Conservation (phyloP, 64 coral and sea anemone species). For the Stichodactyla helianthus region DNA sequence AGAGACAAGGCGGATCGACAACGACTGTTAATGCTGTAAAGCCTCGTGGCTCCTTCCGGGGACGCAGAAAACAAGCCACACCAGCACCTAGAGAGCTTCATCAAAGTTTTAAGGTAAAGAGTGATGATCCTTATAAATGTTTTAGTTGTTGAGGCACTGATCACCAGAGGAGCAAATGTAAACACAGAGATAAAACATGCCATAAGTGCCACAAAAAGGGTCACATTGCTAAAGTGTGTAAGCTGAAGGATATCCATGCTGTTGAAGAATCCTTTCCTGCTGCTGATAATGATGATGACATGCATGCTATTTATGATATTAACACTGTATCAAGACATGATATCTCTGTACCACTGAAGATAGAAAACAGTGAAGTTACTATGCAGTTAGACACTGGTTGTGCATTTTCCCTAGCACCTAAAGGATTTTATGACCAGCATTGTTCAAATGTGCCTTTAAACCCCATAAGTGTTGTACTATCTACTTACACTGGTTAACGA, state of each 20-base stretch:
- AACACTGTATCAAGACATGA: neutral
- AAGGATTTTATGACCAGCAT: slow-evolving; percentile 20
- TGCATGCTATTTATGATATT: neutral
- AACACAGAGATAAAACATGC: too few relatives aligned
- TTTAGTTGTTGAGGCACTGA: too few relatives aligned
- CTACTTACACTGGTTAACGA: slow-evolving; percentile 49
- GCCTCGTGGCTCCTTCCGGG: slow-evolving; percentile 1
- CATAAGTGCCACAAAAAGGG: too few relatives aligned
- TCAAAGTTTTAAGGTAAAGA: neutral
- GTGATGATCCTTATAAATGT: too few relatives aligned
- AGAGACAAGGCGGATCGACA: slow-evolving; percentile 8
- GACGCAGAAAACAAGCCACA: neutral
- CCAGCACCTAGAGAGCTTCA: neutral
- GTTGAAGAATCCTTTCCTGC: neutral
- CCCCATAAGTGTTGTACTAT: slow-evolving; percentile 34
- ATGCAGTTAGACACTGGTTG: slow-evolving; percentile 12
- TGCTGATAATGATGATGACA: neutral
- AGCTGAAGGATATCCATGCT: slow-evolving; percentile 1
- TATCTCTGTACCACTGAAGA: neutral
- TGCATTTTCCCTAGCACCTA: slow-evolving; percentile 13
- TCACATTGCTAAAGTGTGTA: neutral
- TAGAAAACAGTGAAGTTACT: slow-evolving; percentile 3
- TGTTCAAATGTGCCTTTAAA: slow-evolving; percentile 43
- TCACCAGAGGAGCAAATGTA: too few relatives aligned
- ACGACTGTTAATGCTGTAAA: neutral